phyloP scores from a whole-genome alignment of 2,888 invertebrate genomes.

The Mongoloraphidia duomilia region DNA sequence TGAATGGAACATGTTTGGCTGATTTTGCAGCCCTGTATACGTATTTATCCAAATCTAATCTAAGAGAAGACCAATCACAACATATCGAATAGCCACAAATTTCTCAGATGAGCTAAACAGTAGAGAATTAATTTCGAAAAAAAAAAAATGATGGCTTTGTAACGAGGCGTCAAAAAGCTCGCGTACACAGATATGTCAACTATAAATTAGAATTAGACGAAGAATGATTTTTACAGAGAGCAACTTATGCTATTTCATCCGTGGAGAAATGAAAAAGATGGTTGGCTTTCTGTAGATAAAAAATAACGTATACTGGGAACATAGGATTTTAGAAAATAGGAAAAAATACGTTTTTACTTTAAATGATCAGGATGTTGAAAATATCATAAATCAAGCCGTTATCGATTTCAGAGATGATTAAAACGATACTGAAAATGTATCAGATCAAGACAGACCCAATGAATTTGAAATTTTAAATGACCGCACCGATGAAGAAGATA shows the following conservation, averaged over 20 bases:
- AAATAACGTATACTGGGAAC: not conserved
- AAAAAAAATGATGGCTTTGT: not conserved
- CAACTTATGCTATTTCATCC: not conserved
- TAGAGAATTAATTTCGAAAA: not conserved
- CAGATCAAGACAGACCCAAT: not conserved
- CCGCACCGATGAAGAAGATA: not conserved
- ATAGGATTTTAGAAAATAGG: not conserved
- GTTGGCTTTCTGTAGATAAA: not conserved
- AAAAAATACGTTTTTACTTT: not conserved
- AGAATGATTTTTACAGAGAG: not conserved
- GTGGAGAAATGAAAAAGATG: not conserved
- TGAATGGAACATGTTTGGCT: not conserved
- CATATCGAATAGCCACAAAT: too few species aligned
- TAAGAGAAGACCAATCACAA: too few species aligned
- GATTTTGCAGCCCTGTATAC: not conserved
- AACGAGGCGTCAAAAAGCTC: not conserved
- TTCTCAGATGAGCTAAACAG: too few species aligned
- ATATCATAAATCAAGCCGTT: not conserved
- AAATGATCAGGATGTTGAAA: not conserved
- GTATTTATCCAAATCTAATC: not conserved
- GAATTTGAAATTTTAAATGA: not conserved
- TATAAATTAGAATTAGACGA: not conserved
- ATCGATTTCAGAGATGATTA: not conserved
- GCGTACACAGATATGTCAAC: not conserved
- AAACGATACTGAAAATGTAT: not conserved